phyloP scores from a whole-genome alignment of 2,888 invertebrate genomes.

The Tortrix viridana region DNA sequence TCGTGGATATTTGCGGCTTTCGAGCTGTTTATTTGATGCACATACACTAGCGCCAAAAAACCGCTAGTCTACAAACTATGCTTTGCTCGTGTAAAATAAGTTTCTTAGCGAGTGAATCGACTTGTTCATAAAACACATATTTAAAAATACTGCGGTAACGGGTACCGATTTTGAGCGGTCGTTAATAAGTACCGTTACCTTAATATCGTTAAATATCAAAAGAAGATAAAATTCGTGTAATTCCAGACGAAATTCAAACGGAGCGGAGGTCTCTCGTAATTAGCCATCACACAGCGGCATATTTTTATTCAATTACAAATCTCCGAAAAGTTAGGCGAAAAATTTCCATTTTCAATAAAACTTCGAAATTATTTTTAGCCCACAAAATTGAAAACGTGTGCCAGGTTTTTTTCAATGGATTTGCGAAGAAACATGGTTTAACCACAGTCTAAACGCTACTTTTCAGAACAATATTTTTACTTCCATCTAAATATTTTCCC shows the following conservation, averaged over 20 bases:
- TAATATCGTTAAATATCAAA: background rate
- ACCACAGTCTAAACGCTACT: too few species aligned
- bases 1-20: too few species aligned
- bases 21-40: too few species aligned
- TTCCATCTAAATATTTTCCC: slow-evolving; percentile 5
- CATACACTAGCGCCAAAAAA: too few species aligned
- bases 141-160: too few species aligned
- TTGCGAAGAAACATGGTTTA: background rate
- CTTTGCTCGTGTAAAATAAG: too few species aligned
- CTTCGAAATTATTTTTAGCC: slow-evolving; percentile 20
- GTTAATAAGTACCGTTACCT: too few species aligned
- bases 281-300: slow-evolving; percentile 23
- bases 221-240: slow-evolving; percentile 6
- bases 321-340: slow-evolving; percentile 18
- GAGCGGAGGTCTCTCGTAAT: slow-evolving; percentile 18
- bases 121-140: too few species aligned
- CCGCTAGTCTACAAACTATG: too few species aligned
- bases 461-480: background rate
- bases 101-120: too few species aligned
- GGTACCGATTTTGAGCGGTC: too few species aligned
- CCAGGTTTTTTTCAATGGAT: background rate
- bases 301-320: slow-evolving; percentile 35
- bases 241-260: slow-evolving; percentile 4
- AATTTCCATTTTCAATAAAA: slow-evolving; percentile 32
- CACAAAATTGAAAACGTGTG: slow-evolving; percentile 9